phyloP scores from a whole-genome alignment of 2,113 vertebrate genomes.

The Pyrgilauda ruficollis region DNA sequence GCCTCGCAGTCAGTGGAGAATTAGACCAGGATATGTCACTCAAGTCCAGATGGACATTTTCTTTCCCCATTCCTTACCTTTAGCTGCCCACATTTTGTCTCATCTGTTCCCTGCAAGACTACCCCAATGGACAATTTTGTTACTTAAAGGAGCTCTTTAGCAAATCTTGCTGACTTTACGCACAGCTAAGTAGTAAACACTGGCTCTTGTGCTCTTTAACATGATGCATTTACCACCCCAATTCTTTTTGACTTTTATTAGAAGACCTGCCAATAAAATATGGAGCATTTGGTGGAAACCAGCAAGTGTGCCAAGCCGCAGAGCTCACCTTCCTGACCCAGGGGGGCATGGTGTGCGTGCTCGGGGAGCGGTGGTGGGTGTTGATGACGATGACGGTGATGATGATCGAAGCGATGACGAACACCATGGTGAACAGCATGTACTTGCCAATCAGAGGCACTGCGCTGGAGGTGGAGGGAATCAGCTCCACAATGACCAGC shows the following conservation, averaged over 20 bases:
- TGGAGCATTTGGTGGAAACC: neutral
- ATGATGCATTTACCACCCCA: neutral
- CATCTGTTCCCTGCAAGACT: neutral
- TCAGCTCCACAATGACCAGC: conserved; percentile 96
- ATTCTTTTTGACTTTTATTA: conserved; percentile 6
- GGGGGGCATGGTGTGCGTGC: conserved; percentile 91
- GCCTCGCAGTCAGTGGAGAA: neutral
- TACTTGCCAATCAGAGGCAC: conserved; percentile 98
- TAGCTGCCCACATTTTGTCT: neutral
- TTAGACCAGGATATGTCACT: neutral
- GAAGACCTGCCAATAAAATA: neutral
- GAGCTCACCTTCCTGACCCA: conserved; percentile 93
- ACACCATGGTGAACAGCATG: conserved; percentile 99
- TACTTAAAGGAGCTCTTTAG: neutral
- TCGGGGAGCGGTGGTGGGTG: conserved; percentile 95
- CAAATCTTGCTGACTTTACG: neutral
- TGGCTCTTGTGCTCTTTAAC: neutral
- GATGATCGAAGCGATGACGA: conserved; percentile 95
- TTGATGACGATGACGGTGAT: conserved; percentile 98
- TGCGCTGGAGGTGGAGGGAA: conserved; percentile 94
- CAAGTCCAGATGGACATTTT: neutral
- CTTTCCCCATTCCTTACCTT: neutral
- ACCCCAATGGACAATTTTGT: neutral
- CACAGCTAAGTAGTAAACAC: neutral
- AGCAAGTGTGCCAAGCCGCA: neutral